These are phyloP conservation scores for Oreonectes daqikongensis DNA, from an alignment of 2,797 vertebrate genomes.

Conservation along the genomic window DNA sequence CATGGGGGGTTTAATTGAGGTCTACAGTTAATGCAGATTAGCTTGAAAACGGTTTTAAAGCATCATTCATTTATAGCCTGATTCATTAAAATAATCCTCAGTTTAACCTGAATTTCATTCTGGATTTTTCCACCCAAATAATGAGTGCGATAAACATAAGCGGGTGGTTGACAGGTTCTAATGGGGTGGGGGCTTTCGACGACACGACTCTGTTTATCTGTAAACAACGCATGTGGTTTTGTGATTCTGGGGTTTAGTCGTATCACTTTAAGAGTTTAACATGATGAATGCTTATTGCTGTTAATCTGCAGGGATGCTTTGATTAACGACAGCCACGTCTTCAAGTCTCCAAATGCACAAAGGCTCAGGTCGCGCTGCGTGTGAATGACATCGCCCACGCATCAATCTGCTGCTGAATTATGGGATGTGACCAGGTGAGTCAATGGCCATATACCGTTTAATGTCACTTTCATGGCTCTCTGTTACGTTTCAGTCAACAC, in stretches of 20 bases:
- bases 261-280: conserved; percentile 78
- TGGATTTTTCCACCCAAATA: conserved; percentile 41
- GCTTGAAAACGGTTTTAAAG: conserved; percentile 16
- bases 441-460: conserved; percentile 56
- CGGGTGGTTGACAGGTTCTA: conserved; percentile 67
- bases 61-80: conserved; percentile 28
- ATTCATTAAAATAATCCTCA: conserved; percentile 36
- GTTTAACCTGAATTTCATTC: conserved; percentile 31
- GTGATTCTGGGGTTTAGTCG: conserved; percentile 80
- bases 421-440: conserved; percentile 66
- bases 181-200: conserved; percentile 68
- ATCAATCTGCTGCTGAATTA: conserved; percentile 74
- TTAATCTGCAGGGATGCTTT: conserved; percentile 80
- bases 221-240: conserved; percentile 65
- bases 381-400: conserved; percentile 72
- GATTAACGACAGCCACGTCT: conserved; percentile 76
- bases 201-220: conserved; percentile 70
- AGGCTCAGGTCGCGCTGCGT: conserved; percentile 58
- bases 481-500: conserved; percentile 66
- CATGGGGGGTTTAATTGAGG: not conserved
- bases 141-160: conserved; percentile 60
- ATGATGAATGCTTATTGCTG: conserved; percentile 87
- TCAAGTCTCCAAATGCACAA: conserved; percentile 67
- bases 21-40: conserved; percentile 22
- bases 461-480: conserved; percentile 75